A percentile compares a stretch with the other conserved stretches of the same genome.
These are phyloP conservation scores for Mus pahari DNA, from an alignment of 2,113 vertebrate species.

Conservation along the genomic window DNA sequence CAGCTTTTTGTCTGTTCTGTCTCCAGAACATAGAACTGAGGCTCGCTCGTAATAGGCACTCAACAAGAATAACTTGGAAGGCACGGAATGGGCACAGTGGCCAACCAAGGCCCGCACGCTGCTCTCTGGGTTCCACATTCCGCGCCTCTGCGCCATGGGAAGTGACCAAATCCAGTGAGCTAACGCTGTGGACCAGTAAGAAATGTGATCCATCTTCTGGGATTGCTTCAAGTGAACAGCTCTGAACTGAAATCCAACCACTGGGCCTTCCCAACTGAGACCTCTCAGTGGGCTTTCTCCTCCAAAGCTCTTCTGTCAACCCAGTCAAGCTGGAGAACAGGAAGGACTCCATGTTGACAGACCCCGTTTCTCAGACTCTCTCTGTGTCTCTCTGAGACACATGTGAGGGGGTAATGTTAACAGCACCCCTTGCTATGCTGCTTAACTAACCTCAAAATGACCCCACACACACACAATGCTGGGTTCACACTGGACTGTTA, in stretches of 20 bases:
- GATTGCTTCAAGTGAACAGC: slow-evolving; percentile 21
- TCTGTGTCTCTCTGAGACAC: neutral
- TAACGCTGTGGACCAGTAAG: neutral
- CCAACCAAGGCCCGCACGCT: neutral
- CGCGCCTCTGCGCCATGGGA: rapidly evolving
- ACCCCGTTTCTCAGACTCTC: neutral
- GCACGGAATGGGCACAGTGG: rapidly evolving
- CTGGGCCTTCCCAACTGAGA: neutral
- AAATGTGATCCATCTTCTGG: neutral
- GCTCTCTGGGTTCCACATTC: neutral
- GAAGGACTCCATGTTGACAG: neutral
- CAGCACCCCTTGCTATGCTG: neutral
- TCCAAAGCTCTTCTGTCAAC: neutral
- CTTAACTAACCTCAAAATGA: neutral
- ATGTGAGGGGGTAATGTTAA: neutral
- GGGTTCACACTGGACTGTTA: neutral
- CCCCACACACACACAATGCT: neutral
- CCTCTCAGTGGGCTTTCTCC: neutral
- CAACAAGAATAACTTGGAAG: neutral
- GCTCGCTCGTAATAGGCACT: neutral
- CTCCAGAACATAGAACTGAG: neutral
- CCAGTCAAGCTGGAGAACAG: neutral
- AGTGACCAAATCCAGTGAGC: neutral
- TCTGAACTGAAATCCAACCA: neutral
- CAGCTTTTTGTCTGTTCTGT: neutral